A percentile compares a stretch with the other conserved stretches of the same genome.
Evolutionary conservation across 1,140 invertebrate species (phyloP).

Genomic region (Lucilia sericata): DNA sequence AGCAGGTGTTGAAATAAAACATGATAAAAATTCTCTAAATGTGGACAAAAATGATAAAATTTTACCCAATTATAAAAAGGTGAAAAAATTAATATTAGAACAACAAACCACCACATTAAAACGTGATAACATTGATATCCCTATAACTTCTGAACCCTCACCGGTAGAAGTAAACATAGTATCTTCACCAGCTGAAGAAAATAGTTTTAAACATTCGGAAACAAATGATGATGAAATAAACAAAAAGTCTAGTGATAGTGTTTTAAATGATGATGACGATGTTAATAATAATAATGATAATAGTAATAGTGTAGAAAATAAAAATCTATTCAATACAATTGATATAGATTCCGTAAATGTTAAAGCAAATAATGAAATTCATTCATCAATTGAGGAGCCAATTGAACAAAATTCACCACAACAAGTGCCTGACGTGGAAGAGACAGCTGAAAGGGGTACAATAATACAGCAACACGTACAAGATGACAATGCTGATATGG

Average conservation of each 20-base stretch:
- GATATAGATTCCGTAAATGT: background rate
- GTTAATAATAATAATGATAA: background rate
- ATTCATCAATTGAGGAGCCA: background rate
- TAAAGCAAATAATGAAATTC: background rate
- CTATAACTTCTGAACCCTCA: background rate
- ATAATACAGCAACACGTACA: background rate
- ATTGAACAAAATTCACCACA: background rate
- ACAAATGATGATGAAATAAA: conserved; percentile 3
- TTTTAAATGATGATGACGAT: background rate
- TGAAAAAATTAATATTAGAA: conserved; percentile 32
- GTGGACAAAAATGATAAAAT: conserved; percentile 37
- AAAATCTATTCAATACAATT: conserved; percentile 4
- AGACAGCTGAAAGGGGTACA: background rate
- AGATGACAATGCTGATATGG: background rate
- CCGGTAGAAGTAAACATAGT: background rate
- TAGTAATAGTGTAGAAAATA: conserved; percentile 22
- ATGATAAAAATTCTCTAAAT: background rate
- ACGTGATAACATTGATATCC: background rate
- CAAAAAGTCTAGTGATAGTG: conserved; percentile 18
- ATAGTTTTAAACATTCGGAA: conserved; percentile 2
- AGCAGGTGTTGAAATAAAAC: background rate
- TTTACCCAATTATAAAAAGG: conserved; percentile 47
- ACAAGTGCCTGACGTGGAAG: conserved; percentile 22
- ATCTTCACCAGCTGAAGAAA: background rate
- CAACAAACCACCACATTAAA: background rate